phyloP scores from a whole-genome alignment of 2,113 vertebrate genomes.

The Stomatorhinus ivindoensis region DNA sequence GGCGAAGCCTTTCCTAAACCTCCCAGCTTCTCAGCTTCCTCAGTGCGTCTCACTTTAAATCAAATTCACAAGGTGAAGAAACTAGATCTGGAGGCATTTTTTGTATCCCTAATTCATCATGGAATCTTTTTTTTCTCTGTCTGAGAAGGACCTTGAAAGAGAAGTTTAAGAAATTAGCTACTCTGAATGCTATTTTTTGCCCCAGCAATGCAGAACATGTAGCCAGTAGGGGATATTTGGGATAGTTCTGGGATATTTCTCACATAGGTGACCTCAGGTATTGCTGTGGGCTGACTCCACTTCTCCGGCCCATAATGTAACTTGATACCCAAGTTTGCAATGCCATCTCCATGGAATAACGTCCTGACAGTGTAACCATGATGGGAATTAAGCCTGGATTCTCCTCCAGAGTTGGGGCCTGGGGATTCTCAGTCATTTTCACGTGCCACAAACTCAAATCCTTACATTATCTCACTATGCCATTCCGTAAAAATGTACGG shows the following conservation, averaged over 20 bases:
- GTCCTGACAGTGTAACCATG: conserved; percentile 26
- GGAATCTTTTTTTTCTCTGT: conserved; percentile 1
- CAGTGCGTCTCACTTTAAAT: neutral
- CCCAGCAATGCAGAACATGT: conserved; percentile 18
- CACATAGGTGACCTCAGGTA: conserved; percentile 27
- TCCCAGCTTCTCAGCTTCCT: neutral
- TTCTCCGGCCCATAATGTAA: conserved; percentile 27
- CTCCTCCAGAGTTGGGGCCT: neutral
- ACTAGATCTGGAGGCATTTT: neutral
- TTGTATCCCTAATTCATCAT: neutral
- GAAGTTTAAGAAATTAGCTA: conserved; percentile 6
- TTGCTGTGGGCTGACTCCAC: conserved; percentile 9
- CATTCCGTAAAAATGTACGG: neutral
- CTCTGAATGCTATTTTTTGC: conserved; percentile 24
- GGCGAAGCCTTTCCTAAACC: neutral
- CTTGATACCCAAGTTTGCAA: conserved; percentile 29
- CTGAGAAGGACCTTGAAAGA: neutral
- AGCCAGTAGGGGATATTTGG: conserved; percentile 15
- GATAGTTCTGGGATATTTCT: conserved; percentile 28
- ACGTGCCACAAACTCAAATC: neutral
- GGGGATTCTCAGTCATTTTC: neutral
- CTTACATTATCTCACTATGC: neutral
- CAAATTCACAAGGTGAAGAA: neutral
- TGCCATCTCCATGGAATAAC: conserved; percentile 34
- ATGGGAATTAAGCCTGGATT: conserved; percentile 23